phyloP scores from a whole-genome alignment of 2,113 vertebrate genomes.

The Saccopteryx bilineata region DNA sequence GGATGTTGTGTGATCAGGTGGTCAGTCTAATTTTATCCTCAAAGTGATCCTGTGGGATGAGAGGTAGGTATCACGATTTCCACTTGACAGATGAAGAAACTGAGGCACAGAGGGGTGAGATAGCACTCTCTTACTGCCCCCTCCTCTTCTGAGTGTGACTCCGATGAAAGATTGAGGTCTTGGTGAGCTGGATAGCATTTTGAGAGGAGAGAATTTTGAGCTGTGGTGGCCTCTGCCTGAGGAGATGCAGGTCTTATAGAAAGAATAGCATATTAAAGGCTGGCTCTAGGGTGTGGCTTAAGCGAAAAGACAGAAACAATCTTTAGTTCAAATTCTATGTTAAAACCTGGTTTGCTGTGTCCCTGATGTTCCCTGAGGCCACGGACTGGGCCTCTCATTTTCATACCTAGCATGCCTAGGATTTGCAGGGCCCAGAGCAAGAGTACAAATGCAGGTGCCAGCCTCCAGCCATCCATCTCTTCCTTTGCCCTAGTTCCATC shows the following conservation, averaged over 20 bases:
- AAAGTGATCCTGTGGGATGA: neutral
- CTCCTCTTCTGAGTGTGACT: neutral
- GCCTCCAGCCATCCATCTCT: neutral
- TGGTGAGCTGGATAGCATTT: neutral
- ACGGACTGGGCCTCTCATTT: neutral
- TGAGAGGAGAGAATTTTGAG: neutral
- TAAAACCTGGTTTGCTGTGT: slow-evolving; percentile 4
- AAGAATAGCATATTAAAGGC: neutral
- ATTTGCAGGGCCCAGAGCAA: neutral
- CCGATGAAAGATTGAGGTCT: neutral
- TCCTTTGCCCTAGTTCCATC: neutral
- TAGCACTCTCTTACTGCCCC: neutral
- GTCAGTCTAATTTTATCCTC: slow-evolving; percentile 65
- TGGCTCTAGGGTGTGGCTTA: neutral
- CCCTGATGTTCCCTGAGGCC: neutral
- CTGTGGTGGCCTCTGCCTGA: neutral
- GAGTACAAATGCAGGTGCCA: neutral
- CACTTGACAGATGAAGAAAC: slow-evolving; percentile 27
- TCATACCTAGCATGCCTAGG: neutral
- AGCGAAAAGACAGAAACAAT: neutral
- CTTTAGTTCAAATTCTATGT: slow-evolving; percentile 20
- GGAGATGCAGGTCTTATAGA: neutral
- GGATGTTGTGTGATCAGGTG: slow-evolving; percentile 44
- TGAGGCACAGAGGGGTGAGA: neutral
- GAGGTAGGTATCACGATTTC: neutral